These are phyloP conservation scores for Microtus montanus DNA, from an alignment of 2,113 vertebrate genomes.

Conservation along the genomic window DNA sequence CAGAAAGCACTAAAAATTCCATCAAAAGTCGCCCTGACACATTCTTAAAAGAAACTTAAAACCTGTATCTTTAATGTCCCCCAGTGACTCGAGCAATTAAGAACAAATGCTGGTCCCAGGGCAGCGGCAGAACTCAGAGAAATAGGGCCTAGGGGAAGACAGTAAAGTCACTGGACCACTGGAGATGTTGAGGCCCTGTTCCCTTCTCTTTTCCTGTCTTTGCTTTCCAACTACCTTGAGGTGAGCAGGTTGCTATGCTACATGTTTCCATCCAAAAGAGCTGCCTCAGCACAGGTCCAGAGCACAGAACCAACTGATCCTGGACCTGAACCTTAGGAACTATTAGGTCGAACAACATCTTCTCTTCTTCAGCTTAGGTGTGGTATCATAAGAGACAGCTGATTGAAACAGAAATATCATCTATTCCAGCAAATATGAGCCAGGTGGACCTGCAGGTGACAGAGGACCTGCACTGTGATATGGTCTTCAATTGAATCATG, in stretches of 20 bases:
- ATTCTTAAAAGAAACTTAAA: conserved; percentile 30
- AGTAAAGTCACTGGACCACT: background rate
- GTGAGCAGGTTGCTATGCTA: no score
- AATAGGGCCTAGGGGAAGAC: background rate
- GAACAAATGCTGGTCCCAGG: background rate
- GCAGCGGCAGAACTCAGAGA: background rate
- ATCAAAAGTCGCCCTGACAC: conserved; percentile 33
- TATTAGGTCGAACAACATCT: background rate
- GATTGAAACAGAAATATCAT: background rate
- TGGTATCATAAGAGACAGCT: background rate
- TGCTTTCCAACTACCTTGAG: background rate
- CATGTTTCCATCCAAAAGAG: background rate
- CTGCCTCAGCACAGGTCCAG: background rate
- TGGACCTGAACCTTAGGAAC: background rate
- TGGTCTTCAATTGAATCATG: background rate
- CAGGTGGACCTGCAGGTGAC: background rate
- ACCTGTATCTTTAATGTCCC: background rate
- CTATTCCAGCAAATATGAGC: background rate
- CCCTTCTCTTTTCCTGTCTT: background rate
- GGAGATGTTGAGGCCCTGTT: background rate
- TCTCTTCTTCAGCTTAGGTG: background rate
- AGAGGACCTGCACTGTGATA: background rate
- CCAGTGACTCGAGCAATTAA: background rate
- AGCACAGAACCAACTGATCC: background rate
- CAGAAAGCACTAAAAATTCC: background rate